Evolutionary conservation across 2,113 vertebrate genomes (phyloP).

Genomic region (Oryzias woworae): DNA sequence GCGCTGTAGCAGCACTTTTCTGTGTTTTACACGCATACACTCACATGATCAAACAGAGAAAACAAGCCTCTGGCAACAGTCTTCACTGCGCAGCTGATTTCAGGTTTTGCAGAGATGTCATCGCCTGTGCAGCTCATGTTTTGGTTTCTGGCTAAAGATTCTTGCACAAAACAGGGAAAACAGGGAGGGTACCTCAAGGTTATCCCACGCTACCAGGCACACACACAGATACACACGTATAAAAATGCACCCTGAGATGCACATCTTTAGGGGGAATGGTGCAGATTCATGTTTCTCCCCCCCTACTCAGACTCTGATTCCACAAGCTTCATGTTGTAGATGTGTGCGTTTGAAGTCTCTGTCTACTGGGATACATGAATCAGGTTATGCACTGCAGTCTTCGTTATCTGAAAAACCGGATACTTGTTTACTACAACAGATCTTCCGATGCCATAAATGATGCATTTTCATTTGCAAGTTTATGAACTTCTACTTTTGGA

Average conservation of each 20-base stretch:
- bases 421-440: neutral
- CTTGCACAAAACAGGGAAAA: conserved; percentile 46
- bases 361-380: conserved; percentile 27
- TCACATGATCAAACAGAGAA: conserved; percentile 23
- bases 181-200: conserved; percentile 63
- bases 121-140: conserved; percentile 45
- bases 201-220: conserved; percentile 29
- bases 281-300: conserved; percentile 47
- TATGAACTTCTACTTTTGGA: neutral
- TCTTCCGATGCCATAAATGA: neutral
- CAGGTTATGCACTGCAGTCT: conserved; percentile 15
- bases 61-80: conserved; percentile 29
- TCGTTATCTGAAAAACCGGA: conserved; percentile 7
- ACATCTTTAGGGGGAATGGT: conserved; percentile 14
- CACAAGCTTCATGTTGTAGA: conserved; percentile 28
- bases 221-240: conserved; percentile 17
- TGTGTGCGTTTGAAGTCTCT: conserved; percentile 36
- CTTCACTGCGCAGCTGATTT: conserved; percentile 30
- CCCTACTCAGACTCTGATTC: conserved; percentile 30
- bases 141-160: conserved; percentile 57
- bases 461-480: neutral
- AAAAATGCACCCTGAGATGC: conserved; percentile 27
- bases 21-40: conserved; percentile 15
- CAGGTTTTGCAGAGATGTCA: conserved; percentile 24
- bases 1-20: conserved; percentile 13